phyloP scores from a whole-genome alignment of 2,888 invertebrate species.

The Syrista parreyssii region DNA sequence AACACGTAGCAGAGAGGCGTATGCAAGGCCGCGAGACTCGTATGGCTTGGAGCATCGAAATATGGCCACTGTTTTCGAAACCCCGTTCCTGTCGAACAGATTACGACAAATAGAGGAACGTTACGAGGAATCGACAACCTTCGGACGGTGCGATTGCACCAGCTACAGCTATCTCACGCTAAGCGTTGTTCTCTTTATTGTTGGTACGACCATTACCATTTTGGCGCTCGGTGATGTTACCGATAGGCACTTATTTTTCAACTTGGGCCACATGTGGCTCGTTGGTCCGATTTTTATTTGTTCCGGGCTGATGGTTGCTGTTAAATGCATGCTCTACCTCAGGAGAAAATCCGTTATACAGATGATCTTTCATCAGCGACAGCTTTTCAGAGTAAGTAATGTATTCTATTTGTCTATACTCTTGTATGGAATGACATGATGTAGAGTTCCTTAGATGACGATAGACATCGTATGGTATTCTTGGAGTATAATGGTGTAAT shows the following conservation, averaged over 20 bases:
- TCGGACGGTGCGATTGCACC: constrained; percentile 75
- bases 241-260: constrained; percentile 72
- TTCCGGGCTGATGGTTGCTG: constrained; percentile 76
- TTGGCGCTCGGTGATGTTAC: constrained; percentile 72
- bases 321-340: constrained; percentile 75
- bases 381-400: constrained; percentile 71
- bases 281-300: constrained; percentile 77
- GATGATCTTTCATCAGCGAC: constrained; percentile 74
- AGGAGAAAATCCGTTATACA: constrained; percentile 75
- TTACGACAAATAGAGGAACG: constrained; percentile 72
- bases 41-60: constrained; percentile 48
- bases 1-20: too few species aligned
- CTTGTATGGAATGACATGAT: too few species aligned
- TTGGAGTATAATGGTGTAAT: constrained; percentile 15
- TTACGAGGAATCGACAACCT: constrained; percentile 71
- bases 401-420: too few species aligned
- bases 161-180: constrained; percentile 75
- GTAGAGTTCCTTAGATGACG: too few species aligned
- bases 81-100: constrained; percentile 73
- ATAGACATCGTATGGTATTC: neutral
- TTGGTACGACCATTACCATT: constrained; percentile 75
- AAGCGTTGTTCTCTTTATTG: constrained; percentile 73
- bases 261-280: constrained; percentile 77
- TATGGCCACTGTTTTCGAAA: constrained; percentile 75
- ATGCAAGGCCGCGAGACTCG: constrained; percentile 14